Percentiles rank a stretch among this genome's conserved stretches.
Conservation (phyloP, 2,888 invertebrate genomes). For the Sphinx pinastri region DNA sequence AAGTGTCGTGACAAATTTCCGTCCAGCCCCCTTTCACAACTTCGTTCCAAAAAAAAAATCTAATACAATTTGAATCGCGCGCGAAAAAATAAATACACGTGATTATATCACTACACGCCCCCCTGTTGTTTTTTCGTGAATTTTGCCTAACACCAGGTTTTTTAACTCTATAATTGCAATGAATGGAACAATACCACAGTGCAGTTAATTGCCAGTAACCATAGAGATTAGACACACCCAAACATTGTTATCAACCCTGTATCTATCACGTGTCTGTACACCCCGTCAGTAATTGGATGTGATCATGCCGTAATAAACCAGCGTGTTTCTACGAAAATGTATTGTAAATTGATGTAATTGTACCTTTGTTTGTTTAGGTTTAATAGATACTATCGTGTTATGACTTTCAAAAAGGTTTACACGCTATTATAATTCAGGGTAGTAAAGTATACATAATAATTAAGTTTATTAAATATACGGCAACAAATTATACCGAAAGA, state of each 20-base stretch:
- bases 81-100: too few species aligned
- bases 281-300: conserved; percentile 43
- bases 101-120: too few species aligned
- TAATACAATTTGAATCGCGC: too few species aligned
- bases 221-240: conserved; percentile 68
- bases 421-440: too few species aligned
- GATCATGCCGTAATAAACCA: conserved; percentile 21
- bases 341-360: conserved; percentile 58
- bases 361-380: conserved; percentile 8
- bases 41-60: too few species aligned
- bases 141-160: too few species aligned
- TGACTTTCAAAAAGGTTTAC: background rate
- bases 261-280: conserved; percentile 55
- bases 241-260: conserved; percentile 72
- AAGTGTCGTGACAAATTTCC: too few species aligned
- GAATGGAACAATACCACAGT: conserved; percentile 28
- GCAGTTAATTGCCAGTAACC: conserved; percentile 49
- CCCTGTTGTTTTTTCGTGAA: too few species aligned
- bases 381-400: background rate
- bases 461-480: too few species aligned
- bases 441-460: too few species aligned
- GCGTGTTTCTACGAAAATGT: conserved; percentile 49
- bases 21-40: too few species aligned
- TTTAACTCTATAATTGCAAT: conserved; percentile 23
- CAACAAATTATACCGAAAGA: too few species aligned